Conservation (phyloP, 2,113 vertebrate genomes). For the Austrofundulus limnaeus region DNA sequence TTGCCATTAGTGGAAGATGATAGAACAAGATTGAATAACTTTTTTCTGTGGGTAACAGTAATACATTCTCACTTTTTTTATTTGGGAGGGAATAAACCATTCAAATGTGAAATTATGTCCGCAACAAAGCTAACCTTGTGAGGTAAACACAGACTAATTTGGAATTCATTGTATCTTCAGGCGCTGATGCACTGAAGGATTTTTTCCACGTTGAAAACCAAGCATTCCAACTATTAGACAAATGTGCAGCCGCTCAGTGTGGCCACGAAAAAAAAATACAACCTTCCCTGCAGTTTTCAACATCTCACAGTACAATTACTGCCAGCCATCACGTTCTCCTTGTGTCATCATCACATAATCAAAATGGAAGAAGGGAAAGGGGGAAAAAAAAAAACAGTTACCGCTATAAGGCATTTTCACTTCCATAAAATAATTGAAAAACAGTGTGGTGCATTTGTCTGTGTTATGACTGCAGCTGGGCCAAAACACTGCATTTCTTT, state of each 20-base stretch:
- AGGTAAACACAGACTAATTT: slow-evolving; percentile 48
- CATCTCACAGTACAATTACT: slow-evolving; percentile 13
- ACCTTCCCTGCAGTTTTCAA: slow-evolving; percentile 30
- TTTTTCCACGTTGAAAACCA: slow-evolving; percentile 35
- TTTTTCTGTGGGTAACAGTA: slow-evolving; percentile 22
- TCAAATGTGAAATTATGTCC: slow-evolving; percentile 16
- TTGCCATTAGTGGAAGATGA: background rate
- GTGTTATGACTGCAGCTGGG: slow-evolving; percentile 51
- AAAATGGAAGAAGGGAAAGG: slow-evolving; percentile 46
- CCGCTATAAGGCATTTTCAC: slow-evolving; percentile 45
- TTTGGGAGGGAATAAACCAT: slow-evolving; percentile 13
- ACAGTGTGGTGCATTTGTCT: slow-evolving; percentile 50
- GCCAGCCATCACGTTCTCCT: slow-evolving; percentile 43
- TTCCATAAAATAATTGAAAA: slow-evolving; percentile 61
- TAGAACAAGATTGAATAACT: slow-evolving; percentile 14
- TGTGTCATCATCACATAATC: slow-evolving; percentile 52
- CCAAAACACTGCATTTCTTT: slow-evolving; percentile 33
- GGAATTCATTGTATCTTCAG: slow-evolving; percentile 60
- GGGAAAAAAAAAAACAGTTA: slow-evolving; percentile 37
- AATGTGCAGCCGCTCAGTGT: slow-evolving; percentile 41
- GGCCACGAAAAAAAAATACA: slow-evolving; percentile 6
- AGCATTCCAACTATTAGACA: slow-evolving; percentile 53
- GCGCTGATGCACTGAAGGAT: slow-evolving; percentile 58
- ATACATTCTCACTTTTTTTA: background rate
- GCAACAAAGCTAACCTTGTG: slow-evolving; percentile 24